These are phyloP conservation scores for Okapia johnstoni DNA, from an alignment of 2,113 vertebrate genomes.

Conservation along the genomic window DNA sequence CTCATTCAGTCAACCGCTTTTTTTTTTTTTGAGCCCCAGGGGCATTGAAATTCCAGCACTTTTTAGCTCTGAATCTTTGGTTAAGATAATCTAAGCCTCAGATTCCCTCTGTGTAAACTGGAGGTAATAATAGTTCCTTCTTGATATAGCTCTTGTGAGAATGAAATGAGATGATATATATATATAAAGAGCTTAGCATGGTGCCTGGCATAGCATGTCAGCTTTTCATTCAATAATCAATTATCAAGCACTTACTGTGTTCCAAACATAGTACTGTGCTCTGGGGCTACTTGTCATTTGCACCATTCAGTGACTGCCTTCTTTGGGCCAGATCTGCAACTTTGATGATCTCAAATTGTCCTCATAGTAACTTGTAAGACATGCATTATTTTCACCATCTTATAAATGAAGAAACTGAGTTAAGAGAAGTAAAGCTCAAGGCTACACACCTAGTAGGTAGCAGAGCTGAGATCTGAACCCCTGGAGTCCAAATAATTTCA, in stretches of 20 bases:
- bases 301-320: not conserved
- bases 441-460: not conserved
- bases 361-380: not conserved
- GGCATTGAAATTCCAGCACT: not conserved
- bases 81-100: not conserved
- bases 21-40: not conserved
- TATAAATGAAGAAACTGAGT: conserved; percentile 10
- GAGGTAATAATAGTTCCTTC: not conserved
- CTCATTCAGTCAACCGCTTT: not conserved
- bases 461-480: not conserved
- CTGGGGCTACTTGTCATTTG: not conserved
- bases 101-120: not conserved
- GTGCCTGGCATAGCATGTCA: not conserved
- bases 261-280: not conserved
- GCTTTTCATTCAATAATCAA: not conserved
- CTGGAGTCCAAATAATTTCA: not conserved
- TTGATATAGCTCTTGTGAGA: not conserved
- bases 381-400: not conserved
- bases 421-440: not conserved
- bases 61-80: not conserved
- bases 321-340: not conserved
- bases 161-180: not conserved
- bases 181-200: not conserved
- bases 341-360: not conserved
- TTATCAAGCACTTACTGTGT: not conserved